Percentiles rank a stretch among this genome's conserved stretches.
Conservation (phyloP, 2,113 vertebrate genomes). For the cat (Felis catus) region F.catus_Fca126_mat1.0 CM031419.1:42286001-42286500, state of each 20-base stretch:
- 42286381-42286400: slow-evolving; percentile 1
- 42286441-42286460: not conserved
- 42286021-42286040: slow-evolving; percentile 8
- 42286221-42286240: not conserved
- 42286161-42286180: not conserved
- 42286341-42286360: not conserved
- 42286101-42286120: slow-evolving; percentile 39
- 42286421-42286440: not conserved
- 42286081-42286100: slow-evolving; percentile 17
- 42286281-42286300: slow-evolving; percentile 9
- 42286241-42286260: not conserved
- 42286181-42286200: not conserved
- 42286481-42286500: slow-evolving; percentile 31
- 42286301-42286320: not conserved
- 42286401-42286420: not conserved
- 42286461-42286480: slow-evolving; percentile 7
- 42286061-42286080: slow-evolving; percentile 24
- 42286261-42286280: not conserved
- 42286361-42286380: slow-evolving; percentile 23
- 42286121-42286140: slow-evolving; percentile 26
- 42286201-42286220: not conserved
- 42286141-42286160: slow-evolving; percentile 49
- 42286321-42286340: slow-evolving; percentile 13
- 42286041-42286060: not conserved
- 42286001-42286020: not conserved